A percentile compares a stretch with the other conserved stretches of the same genome.
These are phyloP conservation scores for Taxidea taxus DNA, from an alignment of 2,113 vertebrate genomes.

Conservation along the genomic window DNA sequence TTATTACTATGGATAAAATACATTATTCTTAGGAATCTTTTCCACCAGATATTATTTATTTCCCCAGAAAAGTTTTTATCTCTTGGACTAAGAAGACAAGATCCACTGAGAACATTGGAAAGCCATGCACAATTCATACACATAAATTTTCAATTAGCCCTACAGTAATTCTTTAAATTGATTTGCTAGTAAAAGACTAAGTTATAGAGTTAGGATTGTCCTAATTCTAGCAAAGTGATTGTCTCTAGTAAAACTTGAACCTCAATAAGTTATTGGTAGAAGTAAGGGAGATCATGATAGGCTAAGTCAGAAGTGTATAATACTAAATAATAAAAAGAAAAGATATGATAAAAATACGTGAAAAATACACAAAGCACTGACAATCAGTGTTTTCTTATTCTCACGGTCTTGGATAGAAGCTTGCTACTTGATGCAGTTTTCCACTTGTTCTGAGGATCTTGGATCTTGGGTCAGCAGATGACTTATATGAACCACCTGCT, in stretches of 20 bases:
- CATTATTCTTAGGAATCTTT: neutral
- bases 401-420: neutral
- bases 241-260: neutral
- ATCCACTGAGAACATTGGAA: neutral
- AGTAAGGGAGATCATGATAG: neutral
- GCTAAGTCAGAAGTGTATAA: neutral
- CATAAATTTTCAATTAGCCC: neutral
- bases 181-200: neutral
- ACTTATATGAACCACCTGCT: neutral
- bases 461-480: neutral
- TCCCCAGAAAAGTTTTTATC: neutral
- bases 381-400: neutral
- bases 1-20: neutral
- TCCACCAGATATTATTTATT: neutral
- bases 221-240: neutral
- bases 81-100: neutral
- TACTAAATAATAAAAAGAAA: neutral
- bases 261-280: neutral
- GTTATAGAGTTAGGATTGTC: neutral
- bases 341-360: neutral
- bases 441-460: neutral
- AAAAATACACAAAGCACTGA: neutral
- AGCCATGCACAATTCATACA: neutral
- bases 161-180: neutral
- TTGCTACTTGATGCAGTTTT: neutral